Conservation (phyloP, 2,113 vertebrate genomes). For the Amphiprion ocellaris region DNA sequence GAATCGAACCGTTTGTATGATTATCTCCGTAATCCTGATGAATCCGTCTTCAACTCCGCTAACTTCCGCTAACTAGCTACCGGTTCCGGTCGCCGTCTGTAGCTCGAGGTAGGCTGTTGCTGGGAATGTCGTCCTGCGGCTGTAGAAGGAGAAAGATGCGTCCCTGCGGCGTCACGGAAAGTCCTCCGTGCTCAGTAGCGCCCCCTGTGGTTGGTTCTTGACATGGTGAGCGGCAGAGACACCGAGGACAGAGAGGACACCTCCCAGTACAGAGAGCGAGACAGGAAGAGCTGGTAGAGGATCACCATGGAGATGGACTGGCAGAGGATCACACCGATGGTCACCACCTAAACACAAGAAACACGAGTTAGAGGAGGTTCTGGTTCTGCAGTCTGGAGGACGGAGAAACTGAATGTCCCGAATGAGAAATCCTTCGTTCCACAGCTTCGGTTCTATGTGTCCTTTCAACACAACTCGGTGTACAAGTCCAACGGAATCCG, state of each 20-base stretch:
- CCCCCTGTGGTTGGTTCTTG: constrained; percentile 88
- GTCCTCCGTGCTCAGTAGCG: constrained; percentile 80
- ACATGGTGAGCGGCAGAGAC: constrained; percentile 93
- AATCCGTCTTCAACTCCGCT: too few relatives aligned
- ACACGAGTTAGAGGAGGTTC: not conserved
- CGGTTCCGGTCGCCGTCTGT: not conserved
- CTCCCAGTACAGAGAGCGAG: constrained; percentile 97
- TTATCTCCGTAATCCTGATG: too few relatives aligned
- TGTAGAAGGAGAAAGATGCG: too few relatives aligned
- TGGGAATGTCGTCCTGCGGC: not conserved
- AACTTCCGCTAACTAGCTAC: too few relatives aligned
- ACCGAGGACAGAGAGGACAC: constrained; percentile 97
- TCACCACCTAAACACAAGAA: constrained; percentile 85
- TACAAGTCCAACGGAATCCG: too few relatives aligned
- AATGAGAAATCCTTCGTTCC: too few relatives aligned
- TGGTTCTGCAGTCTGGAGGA: too few relatives aligned
- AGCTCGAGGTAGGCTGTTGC: constrained; percentile 54
- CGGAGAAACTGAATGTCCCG: too few relatives aligned
- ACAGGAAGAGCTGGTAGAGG: constrained; percentile 96
- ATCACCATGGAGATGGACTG: constrained; percentile 93
- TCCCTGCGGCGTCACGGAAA: too few relatives aligned
- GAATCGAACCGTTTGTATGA: too few relatives aligned
- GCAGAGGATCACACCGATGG: constrained; percentile 93
- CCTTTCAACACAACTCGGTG: too few relatives aligned
- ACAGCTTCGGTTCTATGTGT: too few relatives aligned